These are phyloP conservation scores for Bambusicola thoracicus DNA, from an alignment of 2,113 vertebrate species.

Conservation along the genomic window DNA sequence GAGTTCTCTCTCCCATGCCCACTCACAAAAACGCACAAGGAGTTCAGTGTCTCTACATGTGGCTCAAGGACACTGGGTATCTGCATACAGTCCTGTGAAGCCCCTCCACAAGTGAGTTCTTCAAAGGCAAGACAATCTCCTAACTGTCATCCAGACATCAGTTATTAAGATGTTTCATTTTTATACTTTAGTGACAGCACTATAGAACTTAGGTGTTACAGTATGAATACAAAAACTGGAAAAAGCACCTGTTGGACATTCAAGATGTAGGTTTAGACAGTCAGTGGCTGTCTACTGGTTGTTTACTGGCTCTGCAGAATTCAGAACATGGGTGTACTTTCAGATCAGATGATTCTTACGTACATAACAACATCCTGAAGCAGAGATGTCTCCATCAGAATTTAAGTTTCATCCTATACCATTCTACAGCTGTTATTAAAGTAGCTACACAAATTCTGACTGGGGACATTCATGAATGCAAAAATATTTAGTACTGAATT, in stretches of 20 bases:
- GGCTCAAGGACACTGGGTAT: background rate
- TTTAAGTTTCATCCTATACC: background rate
- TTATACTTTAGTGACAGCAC: background rate
- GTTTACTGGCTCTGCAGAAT: background rate
- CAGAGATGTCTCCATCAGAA: background rate
- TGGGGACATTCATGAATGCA: background rate
- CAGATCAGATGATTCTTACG: background rate
- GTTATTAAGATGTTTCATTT: background rate
- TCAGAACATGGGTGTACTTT: background rate
- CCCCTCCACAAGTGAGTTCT: background rate
- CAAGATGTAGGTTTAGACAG: background rate
- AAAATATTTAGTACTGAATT: conserved; percentile 1
- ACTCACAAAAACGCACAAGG: background rate
- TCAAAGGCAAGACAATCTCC: background rate
- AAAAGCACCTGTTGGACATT: background rate
- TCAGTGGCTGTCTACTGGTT: no score
- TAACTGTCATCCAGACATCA: background rate
- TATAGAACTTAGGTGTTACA: background rate
- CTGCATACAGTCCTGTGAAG: background rate
- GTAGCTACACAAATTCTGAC: background rate
- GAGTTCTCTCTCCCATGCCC: background rate
- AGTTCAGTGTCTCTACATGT: background rate
- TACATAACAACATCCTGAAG: background rate
- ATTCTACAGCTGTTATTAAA: background rate
- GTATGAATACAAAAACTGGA: background rate